Base-by-base conservation (phyloP, 2,888 invertebrate genomes). In the Hyles lineata region DNA sequence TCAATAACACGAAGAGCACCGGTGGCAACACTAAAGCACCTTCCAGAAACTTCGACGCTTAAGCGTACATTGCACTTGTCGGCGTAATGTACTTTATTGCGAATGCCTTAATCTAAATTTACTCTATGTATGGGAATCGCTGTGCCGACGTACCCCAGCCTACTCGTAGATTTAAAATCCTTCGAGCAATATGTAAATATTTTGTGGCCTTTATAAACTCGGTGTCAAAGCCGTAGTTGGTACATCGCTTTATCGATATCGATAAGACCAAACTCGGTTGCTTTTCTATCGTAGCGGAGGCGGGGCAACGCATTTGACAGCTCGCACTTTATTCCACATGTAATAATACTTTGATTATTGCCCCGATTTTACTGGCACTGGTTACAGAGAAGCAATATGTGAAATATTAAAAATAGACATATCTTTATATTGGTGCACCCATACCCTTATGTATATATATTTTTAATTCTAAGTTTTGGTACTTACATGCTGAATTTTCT, bases 371-470 rank as follows among this genome's bases (percentile, higher is more conserved):
- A 77, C 85, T 85, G 87, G 88, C 90, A 88, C 85, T 83, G 82
- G 76, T 82, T 83, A 73, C 62, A 79, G 82, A 88, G 82, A 89
- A 90, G 90, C 91, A 84, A 83, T 84, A 85, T 82, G 85, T 87
- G 85, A 83, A 83, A 85, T 92, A 92, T 90, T 92, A 92, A 93
- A 93, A 92, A 93, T 92, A 92, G 85, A 87, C 84, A 81, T 80
- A 82, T 82, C 81, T 86, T 86, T 86, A 80, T 87, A 84, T 89
- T 84, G 85, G 86, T 91, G 90, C 90, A 88, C 85, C 86, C 78
- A 86, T 87, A 85, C 80, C 82, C 84, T 85, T 86, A 85, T 74
- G 81, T 77, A 79, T 67, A 67, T 67, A 50, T 17, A 17, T 67
- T 50, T 81, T 83, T 84, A 86, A 87, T 86, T 87, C 87, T 89